phyloP scores from a whole-genome alignment of 2,113 vertebrate genomes.

The Periophthalmodon schlosseri region DNA sequence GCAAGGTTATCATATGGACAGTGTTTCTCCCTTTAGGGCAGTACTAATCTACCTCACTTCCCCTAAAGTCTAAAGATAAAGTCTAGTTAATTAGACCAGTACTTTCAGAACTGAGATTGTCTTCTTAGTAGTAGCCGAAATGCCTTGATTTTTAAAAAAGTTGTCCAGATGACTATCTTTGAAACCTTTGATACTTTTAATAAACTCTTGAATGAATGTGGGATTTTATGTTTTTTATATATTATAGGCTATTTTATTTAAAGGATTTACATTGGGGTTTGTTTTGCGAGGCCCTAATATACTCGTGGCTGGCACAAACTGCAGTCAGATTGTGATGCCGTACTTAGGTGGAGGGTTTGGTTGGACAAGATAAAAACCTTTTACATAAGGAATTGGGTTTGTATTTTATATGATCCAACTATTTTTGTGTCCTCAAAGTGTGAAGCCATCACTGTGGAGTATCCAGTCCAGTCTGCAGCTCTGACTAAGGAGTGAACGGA shows the following conservation, averaged over 20 bases:
- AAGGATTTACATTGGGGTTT: neutral
- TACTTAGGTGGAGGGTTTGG: neutral
- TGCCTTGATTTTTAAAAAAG: too few relatives aligned
- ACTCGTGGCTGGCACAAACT: neutral
- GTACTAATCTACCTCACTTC: too few relatives aligned
- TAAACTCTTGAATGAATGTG: neutral
- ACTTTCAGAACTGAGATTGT: neutral
- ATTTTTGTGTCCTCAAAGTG: neutral
- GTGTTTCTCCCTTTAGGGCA: too few relatives aligned
- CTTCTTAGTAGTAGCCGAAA: neutral
- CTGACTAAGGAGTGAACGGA: constrained; percentile 8
- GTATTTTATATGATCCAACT: neutral
- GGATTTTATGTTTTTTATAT: neutral
- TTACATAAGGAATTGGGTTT: neutral
- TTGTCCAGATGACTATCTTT: neutral
- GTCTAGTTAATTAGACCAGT: neutral
- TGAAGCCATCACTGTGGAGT: constrained; percentile 16
- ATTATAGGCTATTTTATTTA: too few relatives aligned
- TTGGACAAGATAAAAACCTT: neutral
- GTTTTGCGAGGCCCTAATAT: neutral
- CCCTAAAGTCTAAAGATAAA: too few relatives aligned
- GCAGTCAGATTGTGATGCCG: neutral
- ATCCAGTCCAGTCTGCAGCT: constrained; percentile 34
- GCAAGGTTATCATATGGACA: neutral
- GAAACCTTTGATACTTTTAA: too few relatives aligned